These are phyloP conservation scores for Melanocharis versteri DNA, from an alignment of 2,113 vertebrate species.

Conservation along the genomic window DNA sequence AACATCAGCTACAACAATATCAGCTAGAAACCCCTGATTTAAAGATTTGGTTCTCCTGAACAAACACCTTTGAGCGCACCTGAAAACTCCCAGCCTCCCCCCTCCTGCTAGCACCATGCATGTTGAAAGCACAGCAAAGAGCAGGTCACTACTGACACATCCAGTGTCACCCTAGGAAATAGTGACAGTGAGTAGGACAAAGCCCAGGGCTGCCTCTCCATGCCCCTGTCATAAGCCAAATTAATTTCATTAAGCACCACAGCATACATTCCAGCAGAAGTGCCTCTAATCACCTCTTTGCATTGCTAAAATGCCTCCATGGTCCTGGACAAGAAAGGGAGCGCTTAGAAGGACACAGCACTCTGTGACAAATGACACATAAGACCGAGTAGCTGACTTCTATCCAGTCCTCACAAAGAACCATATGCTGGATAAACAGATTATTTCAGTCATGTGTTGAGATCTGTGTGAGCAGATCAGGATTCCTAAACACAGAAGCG, in stretches of 20 bases:
- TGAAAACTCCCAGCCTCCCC: background rate
- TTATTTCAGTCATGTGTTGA: constrained; percentile 42
- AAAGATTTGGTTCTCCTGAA: background rate
- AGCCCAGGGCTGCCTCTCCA: background rate
- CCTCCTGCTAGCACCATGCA: background rate
- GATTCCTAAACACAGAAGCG: background rate
- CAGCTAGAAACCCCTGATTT: background rate
- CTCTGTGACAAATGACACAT: background rate
- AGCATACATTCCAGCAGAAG: constrained; percentile 20
- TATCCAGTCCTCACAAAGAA: background rate
- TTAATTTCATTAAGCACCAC: constrained; percentile 12
- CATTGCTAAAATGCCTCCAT: constrained; percentile 40
- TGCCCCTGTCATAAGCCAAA: background rate
- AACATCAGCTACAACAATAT: background rate
- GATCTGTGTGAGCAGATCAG: constrained; percentile 24
- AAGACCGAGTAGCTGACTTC: background rate
- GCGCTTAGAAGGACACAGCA: background rate
- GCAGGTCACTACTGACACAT: background rate
- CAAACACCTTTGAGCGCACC: background rate
- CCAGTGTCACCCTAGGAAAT: background rate
- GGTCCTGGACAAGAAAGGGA: background rate
- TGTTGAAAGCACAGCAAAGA: background rate
- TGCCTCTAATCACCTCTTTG: constrained; percentile 16
- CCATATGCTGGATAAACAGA: constrained; percentile 27
- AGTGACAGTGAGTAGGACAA: background rate